phyloP scores from a whole-genome alignment of 2,888 invertebrate genomes.

The Heliconius cydno region DNA sequence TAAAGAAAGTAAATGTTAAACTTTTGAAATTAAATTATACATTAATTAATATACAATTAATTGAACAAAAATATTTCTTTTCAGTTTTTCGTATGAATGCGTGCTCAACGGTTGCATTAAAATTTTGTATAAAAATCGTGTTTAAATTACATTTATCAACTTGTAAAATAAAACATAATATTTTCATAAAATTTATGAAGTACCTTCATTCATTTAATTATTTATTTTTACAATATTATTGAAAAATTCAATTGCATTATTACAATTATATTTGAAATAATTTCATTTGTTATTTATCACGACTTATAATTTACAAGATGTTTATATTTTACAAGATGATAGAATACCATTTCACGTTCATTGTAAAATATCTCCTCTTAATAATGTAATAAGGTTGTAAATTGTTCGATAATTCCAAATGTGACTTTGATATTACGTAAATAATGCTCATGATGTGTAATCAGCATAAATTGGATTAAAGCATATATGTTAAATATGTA shows the following conservation, averaged over 20 bases:
- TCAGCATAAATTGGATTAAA: slow-evolving; percentile 78
- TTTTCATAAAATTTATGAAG: slow-evolving; percentile 7
- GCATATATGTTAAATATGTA: slow-evolving; percentile 70
- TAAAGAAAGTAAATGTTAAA: slow-evolving; percentile 67
- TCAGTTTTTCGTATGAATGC: slow-evolving; percentile 3
- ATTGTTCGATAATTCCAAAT: slow-evolving; percentile 75
- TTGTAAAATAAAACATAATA: slow-evolving; percentile 20
- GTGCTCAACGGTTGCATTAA: slow-evolving; percentile 35
- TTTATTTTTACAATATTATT: neutral
- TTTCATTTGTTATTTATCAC: neutral
- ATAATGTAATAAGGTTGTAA: slow-evolving; percentile 77
- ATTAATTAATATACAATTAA: slow-evolving; percentile 31
- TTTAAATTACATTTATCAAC: slow-evolving; percentile 31
- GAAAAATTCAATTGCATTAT: neutral
- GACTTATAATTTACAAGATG: neutral
- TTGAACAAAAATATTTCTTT: slow-evolving; percentile 19
- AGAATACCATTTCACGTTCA: slow-evolving; percentile 55
- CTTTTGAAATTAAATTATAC: slow-evolving; percentile 51
- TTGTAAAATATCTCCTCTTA: slow-evolving; percentile 71
- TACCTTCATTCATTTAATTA: neutral
- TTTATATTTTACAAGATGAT: slow-evolving; percentile 42
- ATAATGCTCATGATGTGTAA: slow-evolving; percentile 78
- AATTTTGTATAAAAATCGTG: slow-evolving; percentile 28
- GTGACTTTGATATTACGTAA: slow-evolving; percentile 76
- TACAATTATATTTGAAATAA: slow-evolving; percentile 11